A percentile compares a stretch with the other conserved stretches of the same genome.
phyloP scores from a whole-genome alignment of 2,113 vertebrate species.

The Phocoena phocoena region DNA sequence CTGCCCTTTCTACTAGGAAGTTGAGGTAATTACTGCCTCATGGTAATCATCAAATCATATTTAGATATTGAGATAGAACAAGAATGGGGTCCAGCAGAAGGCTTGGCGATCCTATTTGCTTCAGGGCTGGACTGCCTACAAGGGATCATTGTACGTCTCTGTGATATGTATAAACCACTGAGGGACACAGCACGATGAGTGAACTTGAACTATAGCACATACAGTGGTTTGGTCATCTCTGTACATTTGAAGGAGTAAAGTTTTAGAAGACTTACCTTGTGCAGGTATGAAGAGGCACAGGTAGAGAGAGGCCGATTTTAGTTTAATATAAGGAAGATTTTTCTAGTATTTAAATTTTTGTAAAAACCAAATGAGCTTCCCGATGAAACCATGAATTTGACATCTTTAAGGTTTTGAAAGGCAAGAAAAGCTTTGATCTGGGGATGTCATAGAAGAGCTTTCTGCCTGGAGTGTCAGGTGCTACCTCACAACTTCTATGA shows the following conservation, averaged over 20 bases:
- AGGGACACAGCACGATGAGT: accelerated
- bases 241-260: not conserved
- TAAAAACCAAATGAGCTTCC: not conserved
- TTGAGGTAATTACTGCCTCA: no score
- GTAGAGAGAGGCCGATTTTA: not conserved
- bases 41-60: not conserved
- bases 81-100: not conserved
- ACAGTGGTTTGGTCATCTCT: not conserved
- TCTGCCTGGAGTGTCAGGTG: accelerated
- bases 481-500: accelerated
- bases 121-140: not conserved
- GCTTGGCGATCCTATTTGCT: accelerated
- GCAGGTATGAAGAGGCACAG: not conserved
- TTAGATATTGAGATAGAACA: not conserved
- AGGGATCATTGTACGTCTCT: accelerated
- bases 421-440: not conserved
- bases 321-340: not conserved
- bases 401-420: not conserved
- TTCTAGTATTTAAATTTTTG: not conserved
- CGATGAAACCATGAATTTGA: no score
- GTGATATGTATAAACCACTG: accelerated
- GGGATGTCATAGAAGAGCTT: not conserved
- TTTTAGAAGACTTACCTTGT: not conserved
- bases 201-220: not conserved
- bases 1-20: not conserved